Conservation (phyloP, 2,797 vertebrate genomes). For the Pseudochirops cupreus region DNA sequence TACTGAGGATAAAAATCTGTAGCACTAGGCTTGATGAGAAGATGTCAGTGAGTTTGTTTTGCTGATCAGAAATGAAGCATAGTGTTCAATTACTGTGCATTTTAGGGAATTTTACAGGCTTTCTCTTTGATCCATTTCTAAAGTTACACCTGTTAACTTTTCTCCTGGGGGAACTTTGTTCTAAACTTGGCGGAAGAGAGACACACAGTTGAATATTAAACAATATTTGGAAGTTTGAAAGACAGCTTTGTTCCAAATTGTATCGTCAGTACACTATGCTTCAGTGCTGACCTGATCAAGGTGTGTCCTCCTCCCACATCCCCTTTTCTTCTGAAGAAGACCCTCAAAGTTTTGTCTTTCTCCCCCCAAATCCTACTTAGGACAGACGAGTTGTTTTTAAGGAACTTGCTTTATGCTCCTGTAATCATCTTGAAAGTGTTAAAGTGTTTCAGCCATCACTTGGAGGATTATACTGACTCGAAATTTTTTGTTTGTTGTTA, state of each 20-base stretch:
- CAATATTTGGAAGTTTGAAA: slow-evolving; percentile 32
- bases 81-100: neutral
- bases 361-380: neutral
- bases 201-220: neutral
- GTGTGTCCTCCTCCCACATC: neutral
- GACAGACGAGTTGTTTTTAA: neutral
- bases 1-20: slow-evolving; percentile 68
- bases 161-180: neutral
- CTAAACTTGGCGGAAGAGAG: neutral
- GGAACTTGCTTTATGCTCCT: neutral
- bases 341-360: neutral
- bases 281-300: neutral
- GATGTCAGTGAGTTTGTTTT: slow-evolving; percentile 65
- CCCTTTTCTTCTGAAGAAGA: neutral
- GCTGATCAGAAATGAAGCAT: slow-evolving; percentile 64
- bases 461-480: neutral
- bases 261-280: neutral
- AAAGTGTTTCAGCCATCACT: neutral
- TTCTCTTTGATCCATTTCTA: neutral
- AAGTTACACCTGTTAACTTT: neutral
- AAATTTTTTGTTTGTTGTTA: neutral
- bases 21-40: slow-evolving; percentile 37
- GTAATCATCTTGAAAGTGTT: neutral
- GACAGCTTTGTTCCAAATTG: neutral
- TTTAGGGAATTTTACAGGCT: neutral